Percentiles rank a stretch among this genome's conserved stretches.
Conservation (phyloP, 2,797 vertebrate genomes). For the Dicrostonyx torquatus region DNA sequence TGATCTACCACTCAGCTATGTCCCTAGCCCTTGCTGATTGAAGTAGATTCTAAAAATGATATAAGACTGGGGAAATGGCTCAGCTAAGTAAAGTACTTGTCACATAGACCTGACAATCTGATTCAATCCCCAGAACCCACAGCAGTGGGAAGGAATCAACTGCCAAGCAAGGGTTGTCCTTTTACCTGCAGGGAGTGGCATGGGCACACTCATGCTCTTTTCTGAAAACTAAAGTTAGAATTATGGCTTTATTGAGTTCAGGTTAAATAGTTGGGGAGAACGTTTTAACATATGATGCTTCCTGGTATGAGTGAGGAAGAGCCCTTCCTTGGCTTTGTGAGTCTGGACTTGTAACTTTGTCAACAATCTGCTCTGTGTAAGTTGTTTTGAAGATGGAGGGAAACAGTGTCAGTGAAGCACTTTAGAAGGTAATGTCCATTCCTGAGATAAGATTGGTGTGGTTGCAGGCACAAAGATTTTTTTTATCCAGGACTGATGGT, state of each 20-base stretch:
- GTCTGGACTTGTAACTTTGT: neutral
- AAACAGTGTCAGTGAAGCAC: slow-evolving; percentile 45
- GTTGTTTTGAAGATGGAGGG: neutral
- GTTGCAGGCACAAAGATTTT: neutral
- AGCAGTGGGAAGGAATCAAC: neutral
- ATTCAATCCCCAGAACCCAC: neutral
- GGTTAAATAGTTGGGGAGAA: neutral
- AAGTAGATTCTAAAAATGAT: slow-evolving; percentile 42
- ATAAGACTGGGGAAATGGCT: neutral
- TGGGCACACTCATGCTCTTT: neutral
- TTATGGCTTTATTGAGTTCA: slow-evolving; percentile 7
- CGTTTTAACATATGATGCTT: neutral
- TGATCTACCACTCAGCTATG: neutral
- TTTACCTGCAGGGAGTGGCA: neutral
- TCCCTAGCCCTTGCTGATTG: neutral
- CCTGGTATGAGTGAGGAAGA: neutral
- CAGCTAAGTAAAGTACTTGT: neutral
- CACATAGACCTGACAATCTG: neutral
- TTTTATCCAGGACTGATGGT: neutral
- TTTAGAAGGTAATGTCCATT: neutral
- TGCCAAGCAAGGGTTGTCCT: neutral
- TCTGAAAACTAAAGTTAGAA: slow-evolving; percentile 47
- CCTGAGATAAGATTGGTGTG: neutral
- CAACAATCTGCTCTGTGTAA: neutral
- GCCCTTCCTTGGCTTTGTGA: neutral